Percentiles rank a stretch among this genome's conserved stretches.
These are phyloP conservation scores for Nannobrachium achirus DNA, from an alignment of 2,113 vertebrate species.

Conservation along the genomic window DNA sequence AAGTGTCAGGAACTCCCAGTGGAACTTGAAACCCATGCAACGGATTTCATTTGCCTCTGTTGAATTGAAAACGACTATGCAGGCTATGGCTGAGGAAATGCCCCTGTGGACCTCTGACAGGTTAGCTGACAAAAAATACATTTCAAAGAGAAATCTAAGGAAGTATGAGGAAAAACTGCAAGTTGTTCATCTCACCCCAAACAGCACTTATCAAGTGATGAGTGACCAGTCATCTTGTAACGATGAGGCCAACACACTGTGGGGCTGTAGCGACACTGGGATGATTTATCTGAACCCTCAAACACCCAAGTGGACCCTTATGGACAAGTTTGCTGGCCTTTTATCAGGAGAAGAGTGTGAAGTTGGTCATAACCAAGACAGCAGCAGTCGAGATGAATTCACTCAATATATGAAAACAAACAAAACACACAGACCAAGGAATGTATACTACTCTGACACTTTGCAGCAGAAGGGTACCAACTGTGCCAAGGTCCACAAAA, in stretches of 20 bases:
- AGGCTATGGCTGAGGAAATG: conserved; percentile 43
- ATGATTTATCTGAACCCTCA: conserved; percentile 64
- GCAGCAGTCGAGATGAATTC: neutral
- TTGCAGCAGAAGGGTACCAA: conserved; percentile 10
- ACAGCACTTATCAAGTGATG: conserved; percentile 10
- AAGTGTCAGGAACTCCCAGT: conserved; percentile 21
- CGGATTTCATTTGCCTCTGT: neutral
- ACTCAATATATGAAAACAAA: neutral
- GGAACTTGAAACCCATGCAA: conserved; percentile 1
- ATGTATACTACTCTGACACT: conserved; percentile 2
- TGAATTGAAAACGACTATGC: neutral
- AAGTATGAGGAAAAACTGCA: conserved; percentile 37
- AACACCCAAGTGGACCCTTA: conserved; percentile 54
- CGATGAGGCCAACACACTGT: neutral
- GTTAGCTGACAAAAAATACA: conserved; percentile 33
- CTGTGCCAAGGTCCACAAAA: conserved; percentile 16
- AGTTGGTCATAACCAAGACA: conserved; percentile 1
- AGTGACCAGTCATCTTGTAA: neutral
- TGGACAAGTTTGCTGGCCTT: conserved; percentile 55
- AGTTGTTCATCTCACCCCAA: neutral
- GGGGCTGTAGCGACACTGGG: conserved; percentile 34
- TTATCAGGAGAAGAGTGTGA: conserved; percentile 24
- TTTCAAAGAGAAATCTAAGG: conserved; percentile 57
- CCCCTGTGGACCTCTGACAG: conserved; percentile 25
- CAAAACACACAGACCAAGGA: neutral